These are phyloP conservation scores for Platycercus adscitus DNA, from an alignment of 2,113 vertebrate species.

Conservation along the genomic window DNA sequence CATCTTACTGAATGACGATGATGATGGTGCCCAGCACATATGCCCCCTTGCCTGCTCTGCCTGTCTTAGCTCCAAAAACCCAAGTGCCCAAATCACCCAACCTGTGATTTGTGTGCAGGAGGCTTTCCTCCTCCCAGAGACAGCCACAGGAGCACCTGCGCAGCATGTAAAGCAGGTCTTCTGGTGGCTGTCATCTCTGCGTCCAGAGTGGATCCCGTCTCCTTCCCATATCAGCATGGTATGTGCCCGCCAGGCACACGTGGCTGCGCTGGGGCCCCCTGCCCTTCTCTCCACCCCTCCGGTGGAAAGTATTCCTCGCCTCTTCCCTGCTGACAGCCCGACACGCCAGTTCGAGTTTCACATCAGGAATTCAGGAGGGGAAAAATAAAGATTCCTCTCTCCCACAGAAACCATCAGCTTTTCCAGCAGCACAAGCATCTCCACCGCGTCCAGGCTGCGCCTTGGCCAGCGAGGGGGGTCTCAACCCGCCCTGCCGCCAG, in stretches of 20 bases:
- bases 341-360: not conserved
- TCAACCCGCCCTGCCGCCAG: not conserved
- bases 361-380: not conserved
- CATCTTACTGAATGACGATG: not conserved
- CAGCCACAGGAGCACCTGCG: not conserved
- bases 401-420: conserved; percentile 22
- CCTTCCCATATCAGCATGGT: not conserved
- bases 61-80: not conserved
- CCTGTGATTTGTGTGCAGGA: not conserved
- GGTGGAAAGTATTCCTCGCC: not conserved
- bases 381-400: conserved; percentile 17
- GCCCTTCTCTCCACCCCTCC: not conserved
- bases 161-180: not conserved
- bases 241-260: not conserved
- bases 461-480: not conserved
- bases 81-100: not conserved
- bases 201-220: not conserved
- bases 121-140: not conserved
- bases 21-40: not conserved
- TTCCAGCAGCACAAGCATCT: not conserved
- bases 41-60: not conserved
- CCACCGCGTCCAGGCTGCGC: not conserved
- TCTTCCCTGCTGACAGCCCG: not conserved
- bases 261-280: not conserved
- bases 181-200: not conserved